Conservation (phyloP, 1,140 invertebrate genomes). For the Bombus confusus region DNA sequence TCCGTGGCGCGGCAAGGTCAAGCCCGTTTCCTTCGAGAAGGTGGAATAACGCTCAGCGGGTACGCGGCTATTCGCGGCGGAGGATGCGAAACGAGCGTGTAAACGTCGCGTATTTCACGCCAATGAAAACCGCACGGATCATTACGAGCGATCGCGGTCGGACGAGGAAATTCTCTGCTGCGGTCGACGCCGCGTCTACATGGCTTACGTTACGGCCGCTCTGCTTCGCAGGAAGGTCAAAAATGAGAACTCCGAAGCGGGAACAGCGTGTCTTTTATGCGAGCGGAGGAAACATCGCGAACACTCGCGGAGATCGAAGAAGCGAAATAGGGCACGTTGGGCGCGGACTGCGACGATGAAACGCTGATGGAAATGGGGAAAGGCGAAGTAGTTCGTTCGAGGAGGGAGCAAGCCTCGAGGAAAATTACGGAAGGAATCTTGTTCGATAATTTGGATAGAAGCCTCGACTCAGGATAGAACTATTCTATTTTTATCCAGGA, state of each 20-base stretch:
- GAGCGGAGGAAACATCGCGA: not conserved
- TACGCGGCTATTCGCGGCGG: slow-evolving; percentile 38
- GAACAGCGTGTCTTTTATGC: not conserved
- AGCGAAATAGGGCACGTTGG: too few species aligned
- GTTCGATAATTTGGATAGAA: too few species aligned
- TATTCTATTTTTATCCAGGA: too few species aligned
- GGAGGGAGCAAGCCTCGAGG: too few species aligned
- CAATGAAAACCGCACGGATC: slow-evolving; percentile 71
- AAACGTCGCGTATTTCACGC: slow-evolving; percentile 74
- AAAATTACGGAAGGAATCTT: too few species aligned
- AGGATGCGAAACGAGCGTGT: slow-evolving; percentile 63
- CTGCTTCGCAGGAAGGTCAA: not conserved
- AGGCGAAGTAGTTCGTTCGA: too few species aligned
- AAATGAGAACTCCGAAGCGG: slow-evolving; percentile 21
- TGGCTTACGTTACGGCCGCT: slow-evolving; percentile 9
- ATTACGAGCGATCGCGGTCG: slow-evolving; percentile 67
- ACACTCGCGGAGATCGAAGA: too few species aligned
- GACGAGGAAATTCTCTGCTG: slow-evolving; percentile 66
- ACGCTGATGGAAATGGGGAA: too few species aligned
- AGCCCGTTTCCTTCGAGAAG: slow-evolving; percentile 35
- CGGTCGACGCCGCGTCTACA: slow-evolving; percentile 43
- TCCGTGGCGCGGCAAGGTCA: slow-evolving; percentile 52
- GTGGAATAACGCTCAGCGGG: slow-evolving; percentile 47
- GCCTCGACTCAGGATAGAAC: too few species aligned
- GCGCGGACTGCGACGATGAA: too few species aligned